Conservation (phyloP, 2,113 vertebrate genomes). For the Macquaria ambigua region DNA sequence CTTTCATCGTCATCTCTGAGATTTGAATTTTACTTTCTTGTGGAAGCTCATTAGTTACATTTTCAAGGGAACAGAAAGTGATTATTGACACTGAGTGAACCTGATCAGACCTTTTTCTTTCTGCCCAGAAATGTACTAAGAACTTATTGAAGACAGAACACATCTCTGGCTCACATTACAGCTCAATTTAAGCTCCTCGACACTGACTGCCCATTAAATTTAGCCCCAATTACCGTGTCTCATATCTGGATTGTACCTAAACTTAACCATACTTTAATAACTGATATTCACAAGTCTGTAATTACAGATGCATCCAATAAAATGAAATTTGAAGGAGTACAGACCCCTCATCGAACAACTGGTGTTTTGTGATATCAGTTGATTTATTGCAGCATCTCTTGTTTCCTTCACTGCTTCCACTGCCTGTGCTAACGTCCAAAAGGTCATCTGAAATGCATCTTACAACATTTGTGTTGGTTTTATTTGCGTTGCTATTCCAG, state of each 20-base stretch:
- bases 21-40: not conserved
- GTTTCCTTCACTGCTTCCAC: not conserved
- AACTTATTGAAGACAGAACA: not conserved
- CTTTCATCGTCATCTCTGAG: slow-evolving; percentile 14
- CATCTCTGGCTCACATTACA: not conserved
- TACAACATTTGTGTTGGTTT: not conserved
- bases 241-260: not conserved
- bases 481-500: not conserved
- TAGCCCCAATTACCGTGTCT: not conserved
- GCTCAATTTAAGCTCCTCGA: not conserved
- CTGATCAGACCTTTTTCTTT: not conserved
- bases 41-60: slow-evolving; percentile 19
- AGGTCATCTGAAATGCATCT: not conserved
- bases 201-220: not conserved
- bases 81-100: slow-evolving; percentile 35
- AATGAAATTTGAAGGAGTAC: not conserved
- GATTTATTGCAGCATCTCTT: not conserved
- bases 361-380: not conserved
- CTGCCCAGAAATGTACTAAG: not conserved
- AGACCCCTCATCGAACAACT: not conserved
- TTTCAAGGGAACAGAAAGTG: not conserved
- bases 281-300: not conserved
- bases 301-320: not conserved
- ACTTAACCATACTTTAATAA: not conserved
- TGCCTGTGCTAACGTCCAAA: not conserved